Evolutionary conservation across 2,797 vertebrate species (phyloP).

Genomic region (Diglossa cyanea): DNA sequence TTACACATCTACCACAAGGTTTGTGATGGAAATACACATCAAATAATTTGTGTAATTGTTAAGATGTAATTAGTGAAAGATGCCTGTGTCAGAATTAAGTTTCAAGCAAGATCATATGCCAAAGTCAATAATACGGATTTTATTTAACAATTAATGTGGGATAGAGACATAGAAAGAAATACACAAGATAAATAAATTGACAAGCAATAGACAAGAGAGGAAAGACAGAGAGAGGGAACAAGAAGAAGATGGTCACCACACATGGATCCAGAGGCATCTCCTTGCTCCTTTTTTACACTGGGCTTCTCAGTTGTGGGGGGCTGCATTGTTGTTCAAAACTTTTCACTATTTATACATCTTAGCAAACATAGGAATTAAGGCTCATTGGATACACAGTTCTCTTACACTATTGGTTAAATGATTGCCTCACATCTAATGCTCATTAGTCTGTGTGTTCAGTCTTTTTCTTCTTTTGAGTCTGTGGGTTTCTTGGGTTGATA

Average conservation of each 20-base stretch:
- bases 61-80: background rate
- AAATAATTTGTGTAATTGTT: background rate
- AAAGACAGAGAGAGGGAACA: background rate
- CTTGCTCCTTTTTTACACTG: background rate
- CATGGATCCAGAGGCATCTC: background rate
- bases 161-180: background rate
- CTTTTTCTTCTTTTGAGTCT: background rate
- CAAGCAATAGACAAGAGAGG: background rate
- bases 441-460: background rate
- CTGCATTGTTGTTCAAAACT: background rate
- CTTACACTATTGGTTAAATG: background rate
- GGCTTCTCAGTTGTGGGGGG: fast-evolving
- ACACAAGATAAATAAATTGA: background rate
- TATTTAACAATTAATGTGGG: background rate
- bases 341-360: background rate
- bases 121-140: fast-evolving
- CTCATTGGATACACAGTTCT: background rate
- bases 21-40: background rate
- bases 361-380: background rate
- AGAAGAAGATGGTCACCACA: background rate
- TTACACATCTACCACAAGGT: background rate
- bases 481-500: background rate
- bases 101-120: background rate
- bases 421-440: background rate
- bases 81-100: background rate